These are phyloP conservation scores for Hippocampus barbouri DNA, from an alignment of 2,113 vertebrate species.

Conservation along the genomic window DNA sequence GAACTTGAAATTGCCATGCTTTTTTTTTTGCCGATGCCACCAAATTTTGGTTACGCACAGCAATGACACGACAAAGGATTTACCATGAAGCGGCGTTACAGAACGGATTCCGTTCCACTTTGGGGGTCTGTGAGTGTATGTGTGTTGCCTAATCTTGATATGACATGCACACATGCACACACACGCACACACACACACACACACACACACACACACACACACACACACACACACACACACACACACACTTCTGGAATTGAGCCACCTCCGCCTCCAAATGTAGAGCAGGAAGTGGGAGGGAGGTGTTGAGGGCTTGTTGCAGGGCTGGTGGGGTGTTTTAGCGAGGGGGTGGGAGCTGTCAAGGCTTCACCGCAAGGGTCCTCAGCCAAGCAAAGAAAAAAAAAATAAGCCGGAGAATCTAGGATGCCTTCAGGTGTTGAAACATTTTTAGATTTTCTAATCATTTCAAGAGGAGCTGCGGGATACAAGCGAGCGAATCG, in stretches of 20 bases:
- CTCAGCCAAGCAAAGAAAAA: conserved; percentile 50
- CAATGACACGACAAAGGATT: background rate
- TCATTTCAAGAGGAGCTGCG: conserved; percentile 73
- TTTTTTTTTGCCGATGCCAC: background rate
- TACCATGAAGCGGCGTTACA: background rate
- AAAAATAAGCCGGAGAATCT: conserved; percentile 72
- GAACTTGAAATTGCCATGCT: too few species aligned
- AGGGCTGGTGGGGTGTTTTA: conserved; percentile 43
- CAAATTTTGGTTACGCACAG: background rate
- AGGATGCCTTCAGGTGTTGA: conserved; percentile 77
- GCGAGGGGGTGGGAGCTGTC: conserved; percentile 63
- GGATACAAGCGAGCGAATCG: conserved; percentile 68
- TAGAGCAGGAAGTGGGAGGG: conserved; percentile 49
- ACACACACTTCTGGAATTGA: conserved; percentile 52
- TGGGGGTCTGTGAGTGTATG: conserved; percentile 9
- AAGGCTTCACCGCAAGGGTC: conserved; percentile 71
- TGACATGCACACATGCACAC: background rate
- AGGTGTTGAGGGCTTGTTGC: conserved; percentile 7
- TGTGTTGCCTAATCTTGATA: conserved; percentile 43
- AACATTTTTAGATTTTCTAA: conserved; percentile 81
- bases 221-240: conserved; percentile 8
- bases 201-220: background rate
- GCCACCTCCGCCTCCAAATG: conserved; percentile 62
- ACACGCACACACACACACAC: background rate
- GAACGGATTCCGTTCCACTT: background rate